A percentile compares a stretch with the other conserved stretches of the same genome.
phyloP scores from a whole-genome alignment of 2,113 vertebrate genomes.

The Hystrix brachyura region DNA sequence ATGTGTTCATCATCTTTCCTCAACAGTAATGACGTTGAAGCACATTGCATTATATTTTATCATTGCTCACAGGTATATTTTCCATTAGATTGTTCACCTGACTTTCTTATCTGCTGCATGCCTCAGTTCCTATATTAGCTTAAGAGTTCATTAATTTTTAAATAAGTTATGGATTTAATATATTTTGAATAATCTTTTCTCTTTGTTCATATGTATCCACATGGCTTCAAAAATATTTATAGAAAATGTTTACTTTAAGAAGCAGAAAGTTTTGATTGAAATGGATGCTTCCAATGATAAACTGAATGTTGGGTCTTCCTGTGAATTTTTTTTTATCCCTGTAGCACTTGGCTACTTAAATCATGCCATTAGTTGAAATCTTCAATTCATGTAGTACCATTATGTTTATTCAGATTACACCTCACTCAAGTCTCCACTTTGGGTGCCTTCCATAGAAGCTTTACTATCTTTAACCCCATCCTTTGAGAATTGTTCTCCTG shows the following conservation, averaged over 20 bases:
- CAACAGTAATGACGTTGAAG: neutral
- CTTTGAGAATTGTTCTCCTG: neutral
- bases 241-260: neutral
- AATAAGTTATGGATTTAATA: neutral
- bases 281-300: neutral
- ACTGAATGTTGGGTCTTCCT: neutral
- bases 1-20: neutral
- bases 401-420: neutral
- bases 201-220: neutral
- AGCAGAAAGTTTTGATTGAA: neutral
- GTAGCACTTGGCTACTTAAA: neutral
- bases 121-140: neutral
- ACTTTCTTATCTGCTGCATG: neutral
- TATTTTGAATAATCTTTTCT: neutral
- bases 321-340: neutral
- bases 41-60: neutral
- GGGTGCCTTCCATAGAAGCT: neutral
- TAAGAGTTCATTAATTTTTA: neutral
- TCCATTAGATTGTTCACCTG: neutral
- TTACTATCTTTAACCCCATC: neutral
- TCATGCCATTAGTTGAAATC: neutral
- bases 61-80: neutral
- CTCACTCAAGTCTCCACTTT: neutral
- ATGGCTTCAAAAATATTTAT: neutral
- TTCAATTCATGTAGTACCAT: neutral